Conservation (phyloP, 2,113 vertebrate species). For the Xenopus tropicalis region DNA sequence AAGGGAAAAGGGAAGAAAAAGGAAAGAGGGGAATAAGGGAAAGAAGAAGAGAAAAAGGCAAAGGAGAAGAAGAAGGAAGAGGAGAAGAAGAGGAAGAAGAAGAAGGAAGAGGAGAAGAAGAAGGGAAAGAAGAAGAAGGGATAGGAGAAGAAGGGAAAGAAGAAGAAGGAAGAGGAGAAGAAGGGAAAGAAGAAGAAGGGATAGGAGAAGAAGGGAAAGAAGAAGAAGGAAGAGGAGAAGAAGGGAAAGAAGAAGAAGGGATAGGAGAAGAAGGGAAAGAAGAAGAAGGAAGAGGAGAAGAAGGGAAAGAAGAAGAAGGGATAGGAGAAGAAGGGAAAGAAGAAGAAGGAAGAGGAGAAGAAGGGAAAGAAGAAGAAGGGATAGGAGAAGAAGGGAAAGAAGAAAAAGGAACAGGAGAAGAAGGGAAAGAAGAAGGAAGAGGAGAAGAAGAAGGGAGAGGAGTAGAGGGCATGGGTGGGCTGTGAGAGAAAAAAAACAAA, state of each 20-base stretch:
- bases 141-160: not conserved
- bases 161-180: not conserved
- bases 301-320: not conserved
- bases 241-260: no score
- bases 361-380: not conserved
- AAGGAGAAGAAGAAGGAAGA: not conserved
- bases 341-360: not conserved
- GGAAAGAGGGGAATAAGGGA: no score
- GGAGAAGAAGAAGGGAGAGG: not conserved
- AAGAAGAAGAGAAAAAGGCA: no score
- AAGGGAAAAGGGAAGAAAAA: not conserved
- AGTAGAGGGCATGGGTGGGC: not conserved
- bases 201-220: not conserved
- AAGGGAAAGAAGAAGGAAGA: not conserved
- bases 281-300: not conserved
- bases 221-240: not conserved
- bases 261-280: not conserved
- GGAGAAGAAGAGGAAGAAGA: not conserved
- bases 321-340: no score
- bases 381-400: not conserved
- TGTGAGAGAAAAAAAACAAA: no score
- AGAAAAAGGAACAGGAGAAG: not conserved
- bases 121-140: not conserved
- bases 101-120: not conserved
- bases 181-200: not conserved